Percentiles rank a stretch among this genome's conserved stretches.
phyloP scores from a whole-genome alignment of 2,797 vertebrate species.

The Lateolabrax maculatus region DNA sequence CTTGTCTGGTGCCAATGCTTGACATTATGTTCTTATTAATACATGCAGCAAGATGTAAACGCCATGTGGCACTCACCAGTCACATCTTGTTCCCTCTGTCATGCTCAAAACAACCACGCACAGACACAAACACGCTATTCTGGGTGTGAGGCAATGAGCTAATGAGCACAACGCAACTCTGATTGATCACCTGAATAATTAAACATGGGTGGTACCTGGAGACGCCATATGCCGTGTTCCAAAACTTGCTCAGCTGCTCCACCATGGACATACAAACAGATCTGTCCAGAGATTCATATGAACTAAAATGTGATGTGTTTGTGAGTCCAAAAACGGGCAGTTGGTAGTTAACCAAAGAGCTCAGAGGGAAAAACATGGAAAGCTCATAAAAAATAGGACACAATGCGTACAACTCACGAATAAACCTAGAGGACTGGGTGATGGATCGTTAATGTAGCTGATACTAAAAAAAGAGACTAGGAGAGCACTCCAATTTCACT shows the following conservation, averaged over 20 bases:
- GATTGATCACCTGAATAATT: constrained; percentile 86
- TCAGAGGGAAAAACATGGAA: constrained; percentile 15
- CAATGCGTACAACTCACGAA: no score
- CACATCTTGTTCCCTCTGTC: constrained; percentile 58
- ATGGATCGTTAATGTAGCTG: no score
- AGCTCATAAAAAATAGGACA: no score
- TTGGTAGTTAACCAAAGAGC: constrained; percentile 22
- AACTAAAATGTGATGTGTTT: constrained; percentile 31
- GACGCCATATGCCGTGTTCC: constrained; percentile 72
- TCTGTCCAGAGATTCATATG: constrained; percentile 22
- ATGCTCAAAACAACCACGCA: constrained; percentile 39
- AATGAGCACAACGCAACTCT: constrained; percentile 70
- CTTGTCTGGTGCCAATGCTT: constrained; percentile 42
- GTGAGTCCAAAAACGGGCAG: constrained; percentile 9
- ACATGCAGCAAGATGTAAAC: constrained; percentile 59
- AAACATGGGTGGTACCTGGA: constrained; percentile 80
- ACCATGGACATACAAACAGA: constrained; percentile 32
- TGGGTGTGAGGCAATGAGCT: constrained; percentile 54
- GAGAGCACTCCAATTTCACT: no score
- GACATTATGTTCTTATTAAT: constrained; percentile 69
- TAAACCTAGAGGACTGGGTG: no score
- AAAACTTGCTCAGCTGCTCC: constrained; percentile 50
- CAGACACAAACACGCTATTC: constrained; percentile 44
- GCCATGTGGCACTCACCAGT: constrained; percentile 67
- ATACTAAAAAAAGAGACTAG: no score